phyloP scores from a whole-genome alignment of 2,113 vertebrate species.

The Chloropsis hardwickii region DNA sequence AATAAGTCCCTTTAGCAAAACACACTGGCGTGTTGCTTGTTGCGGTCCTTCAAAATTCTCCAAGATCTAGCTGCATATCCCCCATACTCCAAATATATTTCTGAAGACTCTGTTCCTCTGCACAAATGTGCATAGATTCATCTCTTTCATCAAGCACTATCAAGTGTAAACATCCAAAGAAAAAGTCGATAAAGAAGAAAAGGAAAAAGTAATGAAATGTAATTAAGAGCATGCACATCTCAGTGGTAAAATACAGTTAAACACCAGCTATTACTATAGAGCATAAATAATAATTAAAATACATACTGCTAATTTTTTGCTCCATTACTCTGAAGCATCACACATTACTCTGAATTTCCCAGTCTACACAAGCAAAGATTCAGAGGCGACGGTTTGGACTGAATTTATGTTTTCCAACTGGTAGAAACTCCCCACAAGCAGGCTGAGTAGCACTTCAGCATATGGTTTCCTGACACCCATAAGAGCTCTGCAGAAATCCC shows the following conservation, averaged over 20 bases:
- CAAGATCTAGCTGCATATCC: neutral
- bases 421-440: neutral
- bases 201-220: neutral
- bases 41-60: neutral
- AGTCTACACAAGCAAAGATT: neutral
- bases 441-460: neutral
- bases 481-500: neutral
- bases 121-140: neutral
- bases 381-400: neutral
- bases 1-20: neutral
- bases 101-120: neutral
- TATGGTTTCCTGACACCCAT: conserved; percentile 6
- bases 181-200: neutral
- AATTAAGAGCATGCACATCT: neutral
- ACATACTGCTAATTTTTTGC: conserved; percentile 60
- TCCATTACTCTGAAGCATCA: conserved; percentile 55
- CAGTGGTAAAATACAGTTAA: conserved; percentile 14
- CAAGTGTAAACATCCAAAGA: neutral
- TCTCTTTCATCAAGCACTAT: neutral
- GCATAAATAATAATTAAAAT: conserved; percentile 71
- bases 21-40: neutral
- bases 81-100: neutral
- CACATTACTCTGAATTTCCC: neutral
- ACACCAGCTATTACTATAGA: conserved; percentile 14
- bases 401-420: neutral